phyloP scores from a whole-genome alignment of 2,797 vertebrate species.

The Catamblyrhynchus diadema region DNA sequence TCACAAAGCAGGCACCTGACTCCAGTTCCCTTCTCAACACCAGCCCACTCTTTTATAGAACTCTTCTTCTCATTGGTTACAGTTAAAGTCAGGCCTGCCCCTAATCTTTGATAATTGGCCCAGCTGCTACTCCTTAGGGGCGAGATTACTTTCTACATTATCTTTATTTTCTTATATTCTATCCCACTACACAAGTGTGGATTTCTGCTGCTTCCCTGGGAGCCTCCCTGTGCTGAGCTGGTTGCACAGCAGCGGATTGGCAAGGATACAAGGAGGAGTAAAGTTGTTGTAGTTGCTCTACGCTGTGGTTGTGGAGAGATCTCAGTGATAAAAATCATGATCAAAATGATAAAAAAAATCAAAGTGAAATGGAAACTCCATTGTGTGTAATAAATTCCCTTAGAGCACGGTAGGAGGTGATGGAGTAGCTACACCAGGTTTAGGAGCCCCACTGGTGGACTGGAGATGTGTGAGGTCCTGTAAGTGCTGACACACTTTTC shows the following conservation, averaged over 20 bases:
- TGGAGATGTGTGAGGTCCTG: fast-evolving
- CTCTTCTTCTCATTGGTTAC: too few relatives aligned
- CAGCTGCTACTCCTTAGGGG: too few relatives aligned
- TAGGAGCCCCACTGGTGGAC: not conserved
- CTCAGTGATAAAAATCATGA: not conserved
- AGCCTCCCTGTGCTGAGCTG: not conserved
- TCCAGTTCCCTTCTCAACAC: too few relatives aligned
- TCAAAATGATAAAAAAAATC: not conserved
- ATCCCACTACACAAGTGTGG: fast-evolving
- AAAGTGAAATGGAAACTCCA: not conserved
- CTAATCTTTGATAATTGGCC: too few relatives aligned
- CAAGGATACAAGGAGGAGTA: not conserved
- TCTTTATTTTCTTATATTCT: too few relatives aligned
- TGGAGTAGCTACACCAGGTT: not conserved
- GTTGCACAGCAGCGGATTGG: fast-evolving
- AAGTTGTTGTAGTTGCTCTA: not conserved
- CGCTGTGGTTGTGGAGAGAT: fast-evolving
- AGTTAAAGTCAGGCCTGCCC: too few relatives aligned
- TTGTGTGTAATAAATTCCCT: fast-evolving
- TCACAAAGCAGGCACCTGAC: too few relatives aligned
- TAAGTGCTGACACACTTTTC: fast-evolving
- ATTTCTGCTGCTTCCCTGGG: not conserved
- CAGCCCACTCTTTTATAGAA: too few relatives aligned
- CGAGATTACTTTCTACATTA: too few relatives aligned
- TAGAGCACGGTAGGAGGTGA: fast-evolving